A percentile compares a stretch with the other conserved stretches of the same genome.
phyloP scores from a whole-genome alignment of 2,113 vertebrate genomes.

The Paramormyrops kingsleyae region DNA sequence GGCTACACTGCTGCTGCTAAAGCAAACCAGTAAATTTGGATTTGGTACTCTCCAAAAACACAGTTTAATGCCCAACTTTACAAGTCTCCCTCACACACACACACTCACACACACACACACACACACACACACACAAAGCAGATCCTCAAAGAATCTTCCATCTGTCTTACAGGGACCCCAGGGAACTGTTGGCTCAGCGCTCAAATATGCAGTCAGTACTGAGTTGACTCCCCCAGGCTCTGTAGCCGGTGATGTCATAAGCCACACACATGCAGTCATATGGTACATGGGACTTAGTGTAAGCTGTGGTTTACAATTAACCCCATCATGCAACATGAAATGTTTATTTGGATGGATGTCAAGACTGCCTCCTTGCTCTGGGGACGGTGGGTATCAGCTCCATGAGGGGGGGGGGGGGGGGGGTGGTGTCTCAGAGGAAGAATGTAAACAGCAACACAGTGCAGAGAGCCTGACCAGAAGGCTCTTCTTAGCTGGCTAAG shows the following conservation, averaged over 20 bases:
- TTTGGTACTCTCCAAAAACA: background rate
- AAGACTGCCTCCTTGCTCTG: too few relatives aligned
- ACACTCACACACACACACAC: background rate
- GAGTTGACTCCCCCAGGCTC: background rate
- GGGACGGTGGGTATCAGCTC: too few relatives aligned
- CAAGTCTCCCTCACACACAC: background rate
- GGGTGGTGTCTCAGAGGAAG: too few relatives aligned
- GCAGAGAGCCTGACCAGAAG: background rate
- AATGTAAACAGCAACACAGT: background rate
- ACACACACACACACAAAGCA: background rate
- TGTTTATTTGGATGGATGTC: background rate
- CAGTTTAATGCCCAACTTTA: background rate
- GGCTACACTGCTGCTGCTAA: background rate
- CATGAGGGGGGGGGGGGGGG: too few relatives aligned
- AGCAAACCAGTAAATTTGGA: background rate
- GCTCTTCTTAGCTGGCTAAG: background rate
- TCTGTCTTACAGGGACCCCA: background rate
- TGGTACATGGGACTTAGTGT: background rate
- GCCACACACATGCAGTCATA: background rate
- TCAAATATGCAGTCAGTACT: background rate
- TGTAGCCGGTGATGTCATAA: background rate
- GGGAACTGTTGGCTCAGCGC: background rate
- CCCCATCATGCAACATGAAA: background rate
- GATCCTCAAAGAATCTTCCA: background rate
- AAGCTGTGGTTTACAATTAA: background rate